Evolutionary conservation across 92 coral and sea anemone species (phyloP).

Genomic region (Parazoanthus darwini): DNA sequence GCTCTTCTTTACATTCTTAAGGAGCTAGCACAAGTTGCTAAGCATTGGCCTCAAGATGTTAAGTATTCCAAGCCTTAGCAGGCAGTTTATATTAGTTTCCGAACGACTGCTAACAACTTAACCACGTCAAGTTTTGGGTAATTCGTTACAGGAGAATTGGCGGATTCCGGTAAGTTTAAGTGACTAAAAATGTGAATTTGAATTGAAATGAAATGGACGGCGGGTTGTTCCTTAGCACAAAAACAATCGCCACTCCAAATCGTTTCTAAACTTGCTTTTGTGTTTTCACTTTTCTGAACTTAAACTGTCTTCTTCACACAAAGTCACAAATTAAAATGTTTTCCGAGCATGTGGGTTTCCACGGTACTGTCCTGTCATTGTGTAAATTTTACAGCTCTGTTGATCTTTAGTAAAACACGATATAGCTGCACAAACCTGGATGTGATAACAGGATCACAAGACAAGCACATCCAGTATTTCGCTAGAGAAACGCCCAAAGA

Average conservation of each 20-base stretch:
- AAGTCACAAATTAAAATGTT: constrained; percentile 38
- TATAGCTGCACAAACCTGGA: constrained; percentile 22
- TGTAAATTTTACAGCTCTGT: constrained; percentile 35
- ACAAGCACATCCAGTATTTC: neutral
- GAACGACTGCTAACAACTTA: neutral
- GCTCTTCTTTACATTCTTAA: constrained; percentile 44
- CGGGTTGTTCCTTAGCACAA: neutral
- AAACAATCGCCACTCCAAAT: constrained; percentile 11
- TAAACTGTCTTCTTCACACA: constrained; percentile 34
- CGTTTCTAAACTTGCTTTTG: constrained; percentile 28
- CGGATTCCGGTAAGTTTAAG: neutral
- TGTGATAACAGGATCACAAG: neutral
- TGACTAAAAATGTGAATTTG: neutral
- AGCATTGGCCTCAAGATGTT: constrained; percentile 13
- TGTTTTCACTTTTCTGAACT: constrained; percentile 27
- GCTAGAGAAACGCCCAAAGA: neutral
- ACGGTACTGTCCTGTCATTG: constrained; percentile 11
- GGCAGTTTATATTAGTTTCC: neutral
- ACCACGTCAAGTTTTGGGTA: neutral
- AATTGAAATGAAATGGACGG: neutral
- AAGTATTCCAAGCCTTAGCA: neutral
- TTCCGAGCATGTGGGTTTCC: constrained; percentile 34
- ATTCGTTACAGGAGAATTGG: neutral
- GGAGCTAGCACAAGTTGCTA: constrained; percentile 25
- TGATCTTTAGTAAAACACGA: constrained; percentile 19